phyloP scores from a whole-genome alignment of 2,797 vertebrate genomes.

The Okamejei kenojei region DNA sequence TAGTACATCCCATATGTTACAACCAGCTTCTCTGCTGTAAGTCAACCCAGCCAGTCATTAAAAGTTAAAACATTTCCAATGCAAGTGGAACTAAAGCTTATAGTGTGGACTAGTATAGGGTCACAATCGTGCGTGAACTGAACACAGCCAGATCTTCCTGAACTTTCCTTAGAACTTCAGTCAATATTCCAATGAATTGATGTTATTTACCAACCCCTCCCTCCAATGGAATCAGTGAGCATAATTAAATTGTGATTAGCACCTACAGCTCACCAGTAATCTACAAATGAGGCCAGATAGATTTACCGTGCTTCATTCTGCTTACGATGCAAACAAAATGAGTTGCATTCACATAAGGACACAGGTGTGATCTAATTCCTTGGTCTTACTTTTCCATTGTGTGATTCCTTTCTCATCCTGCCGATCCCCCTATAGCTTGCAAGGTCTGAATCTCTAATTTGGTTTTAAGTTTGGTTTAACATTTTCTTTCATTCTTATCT shows the following conservation, averaged over 20 bases:
- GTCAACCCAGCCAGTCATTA: neutral
- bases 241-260: neutral
- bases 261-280: neutral
- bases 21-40: neutral
- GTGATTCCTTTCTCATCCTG: neutral
- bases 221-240: neutral
- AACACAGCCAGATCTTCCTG: too few species aligned
- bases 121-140: neutral
- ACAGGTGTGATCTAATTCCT: neutral
- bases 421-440: neutral
- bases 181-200: neutral
- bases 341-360: neutral
- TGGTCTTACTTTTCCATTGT: neutral
- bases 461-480: neutral
- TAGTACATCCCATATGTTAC: neutral
- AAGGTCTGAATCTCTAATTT: neutral
- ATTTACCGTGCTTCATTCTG: neutral
- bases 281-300: neutral
- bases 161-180: neutral
- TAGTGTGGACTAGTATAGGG: neutral
- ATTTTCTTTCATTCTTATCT: neutral
- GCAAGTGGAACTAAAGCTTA: neutral
- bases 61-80: neutral
- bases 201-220: neutral
- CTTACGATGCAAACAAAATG: neutral